Evolutionary conservation across 2,113 vertebrate species (phyloP).

Genomic region (Hippocampus zosterae): DNA sequence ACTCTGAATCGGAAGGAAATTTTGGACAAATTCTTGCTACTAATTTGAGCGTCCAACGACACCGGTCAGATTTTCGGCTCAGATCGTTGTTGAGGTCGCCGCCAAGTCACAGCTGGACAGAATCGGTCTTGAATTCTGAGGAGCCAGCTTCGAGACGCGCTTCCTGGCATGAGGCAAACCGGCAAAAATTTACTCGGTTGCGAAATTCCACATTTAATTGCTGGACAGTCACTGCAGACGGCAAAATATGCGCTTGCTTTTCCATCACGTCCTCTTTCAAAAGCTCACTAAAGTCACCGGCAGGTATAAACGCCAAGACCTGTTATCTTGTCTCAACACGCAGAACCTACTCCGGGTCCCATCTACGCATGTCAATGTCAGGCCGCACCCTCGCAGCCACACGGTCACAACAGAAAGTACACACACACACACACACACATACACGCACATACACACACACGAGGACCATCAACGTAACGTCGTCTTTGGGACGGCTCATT

Average conservation of each 20-base stretch:
- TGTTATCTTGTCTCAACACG: slow-evolving; percentile 42
- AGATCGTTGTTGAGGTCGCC: no score
- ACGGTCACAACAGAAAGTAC: not conserved
- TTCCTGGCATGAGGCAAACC: no score
- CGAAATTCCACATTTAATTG: not conserved
- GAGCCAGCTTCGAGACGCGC: no score
- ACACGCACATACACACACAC: slow-evolving; percentile 36
- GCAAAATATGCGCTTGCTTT: not conserved
- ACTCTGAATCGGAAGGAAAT: no score
- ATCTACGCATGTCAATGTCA: slow-evolving; percentile 60
- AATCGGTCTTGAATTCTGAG: no score
- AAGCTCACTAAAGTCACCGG: not conserved
- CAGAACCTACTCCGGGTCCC: slow-evolving; percentile 42
- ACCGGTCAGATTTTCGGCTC: no score
- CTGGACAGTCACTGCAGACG: not conserved
- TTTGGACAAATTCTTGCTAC: no score
- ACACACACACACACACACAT: slow-evolving; percentile 22
- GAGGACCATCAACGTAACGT: slow-evolving; percentile 9
- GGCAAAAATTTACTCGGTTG: no score
- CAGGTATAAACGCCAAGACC: slow-evolving; percentile 3
- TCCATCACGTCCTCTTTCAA: not conserved
- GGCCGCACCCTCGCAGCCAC: slow-evolving; percentile 56
- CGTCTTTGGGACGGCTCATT: slow-evolving; percentile 15
- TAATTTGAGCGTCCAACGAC: no score
- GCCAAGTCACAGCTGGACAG: no score